Evolutionary conservation across 2,113 vertebrate genomes (phyloP), one percentile per base, ranked within the genome.

Genomic region (Proterorhinus semilunaris): DNA sequence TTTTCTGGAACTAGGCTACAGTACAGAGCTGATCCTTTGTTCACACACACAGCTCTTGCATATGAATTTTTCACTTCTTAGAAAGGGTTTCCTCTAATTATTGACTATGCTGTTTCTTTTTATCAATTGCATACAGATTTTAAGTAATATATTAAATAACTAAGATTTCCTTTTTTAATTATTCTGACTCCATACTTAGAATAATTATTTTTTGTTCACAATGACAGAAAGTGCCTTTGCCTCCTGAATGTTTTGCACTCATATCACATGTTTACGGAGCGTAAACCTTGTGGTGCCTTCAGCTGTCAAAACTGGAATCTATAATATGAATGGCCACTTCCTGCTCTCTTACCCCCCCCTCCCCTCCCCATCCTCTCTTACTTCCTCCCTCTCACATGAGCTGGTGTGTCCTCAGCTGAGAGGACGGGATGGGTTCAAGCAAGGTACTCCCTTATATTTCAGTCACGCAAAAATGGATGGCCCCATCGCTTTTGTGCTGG

Each of bases 1-100:
- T 83, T 89, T 84, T 84, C 73, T 81, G 68, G 78, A 81, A 82
- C 86, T 75, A 66, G 75, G 75, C 85, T 74, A 71, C 68, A 52
- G 79, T 74, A 71, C 68, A 52, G 79, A 83, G 72, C 81, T 85
- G 86, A 89, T 90, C 87, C 91, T 91, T 92, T 91, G 90, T 92
- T 89, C 88, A 83, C 77, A 76, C 78, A 42, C 61, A 69, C 43
- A 64, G 49, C 64, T 68, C 52, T 21, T 27, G 68, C 16, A 79
- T 64, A 58, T 83, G 69, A 57, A 21, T 83, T 71, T 68, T 76
- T 44, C 69, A 7, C 78, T 78, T n/a, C 50, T 12, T 46, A 67
- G 72, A 21, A 75, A 54, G 72, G 21, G 21, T 54, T n/a, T 65
- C 2, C 49, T 66, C 16, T 68, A 71, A 5, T 51, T 57, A 43